Conservation (phyloP, 2,888 invertebrate species). For the Heliconius ethilla region DNA sequence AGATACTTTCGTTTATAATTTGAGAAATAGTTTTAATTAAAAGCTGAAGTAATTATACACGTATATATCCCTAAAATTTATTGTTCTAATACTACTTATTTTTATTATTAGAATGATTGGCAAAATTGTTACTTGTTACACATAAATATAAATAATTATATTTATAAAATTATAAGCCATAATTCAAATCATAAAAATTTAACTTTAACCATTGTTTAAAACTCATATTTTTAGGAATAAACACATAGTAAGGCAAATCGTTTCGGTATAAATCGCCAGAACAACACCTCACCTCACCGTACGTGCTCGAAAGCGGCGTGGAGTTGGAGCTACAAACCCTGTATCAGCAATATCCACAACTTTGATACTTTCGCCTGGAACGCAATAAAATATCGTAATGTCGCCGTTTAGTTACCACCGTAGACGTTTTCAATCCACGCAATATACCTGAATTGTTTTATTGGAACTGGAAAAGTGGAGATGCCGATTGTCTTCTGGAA, state of each 20-base stretch:
- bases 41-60: no score
- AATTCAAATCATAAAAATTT: background rate
- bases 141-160: background rate
- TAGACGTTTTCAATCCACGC: conserved; percentile 15
- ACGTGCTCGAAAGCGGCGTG: background rate
- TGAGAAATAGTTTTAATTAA: no score
- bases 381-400: conserved; percentile 37
- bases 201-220: background rate
- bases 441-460: conserved; percentile 31
- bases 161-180: background rate
- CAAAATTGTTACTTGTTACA: no score
- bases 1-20: no score
- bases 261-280: background rate
- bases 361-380: conserved; percentile 25
- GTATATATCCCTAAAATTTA: no score
- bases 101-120: no score
- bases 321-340: background rate
- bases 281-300: background rate
- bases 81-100: no score
- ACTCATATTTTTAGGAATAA: background rate
- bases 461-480: conserved; percentile 44
- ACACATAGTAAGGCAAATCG: conserved; percentile 8
- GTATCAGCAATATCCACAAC: background rate
- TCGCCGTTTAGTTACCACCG: conserved; percentile 8
- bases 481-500: conserved; percentile 53